Base-by-base conservation (phyloP, 2,797 vertebrate genomes). In the Rhodeus uyekii region DNA sequence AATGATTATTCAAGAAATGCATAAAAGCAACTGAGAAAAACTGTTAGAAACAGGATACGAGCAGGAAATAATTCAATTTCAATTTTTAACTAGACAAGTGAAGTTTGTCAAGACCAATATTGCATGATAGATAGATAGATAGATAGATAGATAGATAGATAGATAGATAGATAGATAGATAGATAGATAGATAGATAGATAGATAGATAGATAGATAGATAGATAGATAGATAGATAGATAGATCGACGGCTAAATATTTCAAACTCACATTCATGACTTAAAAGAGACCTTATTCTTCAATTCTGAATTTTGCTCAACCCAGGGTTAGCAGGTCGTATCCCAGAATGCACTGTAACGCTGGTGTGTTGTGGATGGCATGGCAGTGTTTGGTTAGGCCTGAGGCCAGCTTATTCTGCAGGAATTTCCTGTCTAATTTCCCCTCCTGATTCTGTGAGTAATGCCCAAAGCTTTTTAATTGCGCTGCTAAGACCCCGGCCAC, bases 341-440 rank as follows among this genome's bases (percentile, higher is more conserved):
- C 86, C 83, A 87, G 68, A 80, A 86, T 91, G 85, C 87, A 65
- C 39, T 84, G 86, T 80, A 48, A 38, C 9, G 89, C 73, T 87
- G 87, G 81, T 88, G 82, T 91, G 88, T 82, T 89, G 84, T 13
- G 88, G 88, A 85, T 89, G 92, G 92, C 91, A 92, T 85, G 89
- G 78, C 64, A 76, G 83, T 92, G 86, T 92, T 93, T 93, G 91
- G 87, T 90, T 93, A 91, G 89, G 93, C 92, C 89, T 83, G 85
- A 89, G 88, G 92, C 91, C 92, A 93, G 91, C 90, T 94, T 91
- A 90, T 92, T 91, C 90, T 91, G 81, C 87, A 93, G 93, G 94
- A 95, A 95, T 95, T 96, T 96, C 94, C 93, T 93, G 93, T 93
- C 92, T 94, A 91, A 92, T 92, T 95, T 71, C 89, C 88, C 87